Base-by-base conservation (phyloP, 1,140 invertebrate species). In the Hyles euphorbiae region DNA sequence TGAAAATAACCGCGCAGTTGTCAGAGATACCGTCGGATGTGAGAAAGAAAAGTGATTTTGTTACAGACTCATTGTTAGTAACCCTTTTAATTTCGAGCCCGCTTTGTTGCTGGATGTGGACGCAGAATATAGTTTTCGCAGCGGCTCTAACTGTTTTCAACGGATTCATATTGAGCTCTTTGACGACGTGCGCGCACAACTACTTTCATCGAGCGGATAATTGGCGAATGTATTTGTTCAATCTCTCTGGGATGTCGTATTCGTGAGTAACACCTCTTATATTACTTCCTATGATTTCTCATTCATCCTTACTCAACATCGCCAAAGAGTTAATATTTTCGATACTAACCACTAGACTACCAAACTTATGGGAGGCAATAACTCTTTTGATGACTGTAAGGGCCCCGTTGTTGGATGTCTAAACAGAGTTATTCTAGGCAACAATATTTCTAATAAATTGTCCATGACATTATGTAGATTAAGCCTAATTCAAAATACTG, bases 191-290 rank as follows among this genome's bases (percentile, higher is more conserved):
- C 22, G 91, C 92, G 0, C 96, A 97, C 74, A 97, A 97, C 81
- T 97, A 95, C 74, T 93, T 96, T 52, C 96, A 97, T 75, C 91
- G 93, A 69, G 91, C 90, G 22, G 93, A 97, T 72, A 96, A 92
- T 73, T 96, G 95, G 90, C 91, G 96, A 49, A 96, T 96, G 93
- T 96, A 95, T 72, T 92, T 95, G 45, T 95, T 95, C 60, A 94
- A 96, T 72, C 77, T 97, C 9, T 86, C 89, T 34, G 73, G 93
- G 53, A 78, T 94, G 80, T 92, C 92, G 3, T 93, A 92, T n/a
- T 90, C 80, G 91, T 92, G 81, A 76, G 80, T 68, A 11, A 9
- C 47, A 56, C 33, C 34, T n/a, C n/a, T 48, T 33, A 36, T 34
- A 43, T 43, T 51, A n/a, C 10, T 48, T 11, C 46, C 5, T 5